phyloP scores from a whole-genome alignment of 2,797 vertebrate species.

The Sphaeramia orbicularis region DNA sequence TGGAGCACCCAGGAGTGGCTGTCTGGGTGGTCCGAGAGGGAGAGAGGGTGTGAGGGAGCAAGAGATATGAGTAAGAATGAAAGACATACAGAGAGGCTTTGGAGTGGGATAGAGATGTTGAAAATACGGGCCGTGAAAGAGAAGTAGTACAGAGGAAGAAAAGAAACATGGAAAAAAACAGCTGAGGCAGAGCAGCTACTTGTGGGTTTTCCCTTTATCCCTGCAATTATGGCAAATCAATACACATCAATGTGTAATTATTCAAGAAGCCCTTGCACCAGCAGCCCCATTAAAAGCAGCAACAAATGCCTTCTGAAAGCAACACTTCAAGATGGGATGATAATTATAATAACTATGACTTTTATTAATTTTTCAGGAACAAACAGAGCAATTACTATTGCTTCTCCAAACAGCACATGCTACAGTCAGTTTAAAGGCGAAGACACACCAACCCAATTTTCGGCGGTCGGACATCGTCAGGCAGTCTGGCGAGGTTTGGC shows the following conservation, averaged over 20 bases:
- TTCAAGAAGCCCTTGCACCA: conserved; percentile 53
- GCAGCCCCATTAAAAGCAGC: conserved; percentile 35
- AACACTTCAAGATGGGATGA: no score
- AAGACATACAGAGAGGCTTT: conserved; percentile 48
- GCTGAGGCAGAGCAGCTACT: conserved; percentile 42
- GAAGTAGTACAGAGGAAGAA: conserved; percentile 21
- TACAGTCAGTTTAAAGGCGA: no score
- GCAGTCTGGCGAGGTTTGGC: no score
- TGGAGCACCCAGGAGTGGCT: conserved; percentile 78
- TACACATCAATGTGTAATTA: conserved; percentile 77
- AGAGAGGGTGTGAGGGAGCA: conserved; percentile 48
- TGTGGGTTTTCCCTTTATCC: conserved; percentile 54
- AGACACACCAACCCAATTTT: no score
- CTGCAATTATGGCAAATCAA: conserved; percentile 66
- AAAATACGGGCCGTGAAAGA: conserved; percentile 47
- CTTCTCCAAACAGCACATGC: no score
- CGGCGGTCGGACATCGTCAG: no score
- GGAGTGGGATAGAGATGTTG: conserved; percentile 36
- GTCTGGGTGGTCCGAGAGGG: conserved; percentile 79
- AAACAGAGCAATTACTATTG: no score
- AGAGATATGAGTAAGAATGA: conserved; percentile 58
- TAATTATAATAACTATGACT: no score
- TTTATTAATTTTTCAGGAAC: no score
- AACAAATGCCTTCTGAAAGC: conserved; percentile 3
- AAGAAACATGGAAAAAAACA: conserved; percentile 10